Evolutionary conservation across 1,140 invertebrate species (phyloP).

Genomic region (Fopius arisanus): DNA sequence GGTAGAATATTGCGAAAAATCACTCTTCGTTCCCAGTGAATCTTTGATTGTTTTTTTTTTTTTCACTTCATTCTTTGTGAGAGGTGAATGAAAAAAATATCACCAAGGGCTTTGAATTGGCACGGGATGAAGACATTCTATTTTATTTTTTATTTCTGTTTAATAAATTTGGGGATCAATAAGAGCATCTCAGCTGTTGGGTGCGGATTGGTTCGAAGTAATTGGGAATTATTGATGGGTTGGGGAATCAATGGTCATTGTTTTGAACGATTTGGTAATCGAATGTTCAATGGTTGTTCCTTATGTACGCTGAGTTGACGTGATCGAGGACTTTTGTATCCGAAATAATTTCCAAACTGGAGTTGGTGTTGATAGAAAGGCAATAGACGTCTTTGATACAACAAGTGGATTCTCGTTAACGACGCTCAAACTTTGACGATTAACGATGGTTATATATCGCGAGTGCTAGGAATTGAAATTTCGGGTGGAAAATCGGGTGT

Average conservation of each 20-base stretch:
- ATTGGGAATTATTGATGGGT: too few relatives aligned
- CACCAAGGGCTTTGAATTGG: neutral
- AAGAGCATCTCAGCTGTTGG: too few relatives aligned
- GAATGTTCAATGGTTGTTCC: too few relatives aligned
- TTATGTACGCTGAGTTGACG: neutral
- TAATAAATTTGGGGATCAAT: too few relatives aligned
- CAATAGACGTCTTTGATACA: constrained; percentile 5
- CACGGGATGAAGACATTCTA: too few relatives aligned
- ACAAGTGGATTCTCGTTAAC: neutral
- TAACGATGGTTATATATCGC: neutral
- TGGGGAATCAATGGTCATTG: neutral
- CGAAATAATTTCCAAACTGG: neutral
- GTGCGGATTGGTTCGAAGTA: too few relatives aligned
- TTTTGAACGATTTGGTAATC: too few relatives aligned
- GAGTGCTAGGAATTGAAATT: neutral
- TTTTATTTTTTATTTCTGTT: too few relatives aligned
- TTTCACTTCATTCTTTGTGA: too few relatives aligned
- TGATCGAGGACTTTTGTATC: neutral
- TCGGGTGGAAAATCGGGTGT: neutral
- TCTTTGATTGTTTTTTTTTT: neutral
- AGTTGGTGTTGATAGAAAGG: neutral
- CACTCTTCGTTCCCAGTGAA: neutral
- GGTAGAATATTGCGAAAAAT: constrained; percentile 1
- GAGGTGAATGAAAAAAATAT: neutral
- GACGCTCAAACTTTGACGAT: neutral